Conservation (phyloP, 2,113 vertebrate genomes). For the Bufo bufo region DNA sequence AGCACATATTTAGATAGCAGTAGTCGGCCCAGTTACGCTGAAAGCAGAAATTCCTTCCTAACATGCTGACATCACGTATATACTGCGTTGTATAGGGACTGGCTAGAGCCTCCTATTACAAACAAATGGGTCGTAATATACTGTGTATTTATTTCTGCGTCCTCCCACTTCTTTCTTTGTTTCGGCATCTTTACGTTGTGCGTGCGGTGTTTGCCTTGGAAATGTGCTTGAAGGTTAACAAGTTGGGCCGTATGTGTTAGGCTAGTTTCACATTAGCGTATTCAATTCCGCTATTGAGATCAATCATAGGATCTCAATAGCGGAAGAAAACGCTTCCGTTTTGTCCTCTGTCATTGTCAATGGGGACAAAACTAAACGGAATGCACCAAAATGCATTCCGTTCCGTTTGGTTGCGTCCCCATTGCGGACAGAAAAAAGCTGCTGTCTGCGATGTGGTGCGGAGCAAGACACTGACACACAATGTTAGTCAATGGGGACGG, state of each 20-base stretch:
- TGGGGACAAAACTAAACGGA: no score
- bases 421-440: no score
- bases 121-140: neutral
- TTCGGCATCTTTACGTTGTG: neutral
- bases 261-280: no score
- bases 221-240: conserved; percentile 20
- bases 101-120: neutral
- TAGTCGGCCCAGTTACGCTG: conserved; percentile 35
- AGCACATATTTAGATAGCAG: conserved; percentile 45
- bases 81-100: neutral
- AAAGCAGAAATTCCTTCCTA: conserved; percentile 16
- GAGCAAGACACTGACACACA: no score
- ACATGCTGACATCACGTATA: neutral
- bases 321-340: no score
- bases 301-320: no score
- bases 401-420: no score
- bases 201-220: neutral
- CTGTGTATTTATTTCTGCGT: neutral
- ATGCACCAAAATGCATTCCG: no score
- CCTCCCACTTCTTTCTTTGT: neutral
- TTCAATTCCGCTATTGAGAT: no score
- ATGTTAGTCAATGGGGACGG: no score
- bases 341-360: no score
- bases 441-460: no score
- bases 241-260: neutral